Percentiles rank a stretch among this genome's conserved stretches.
These are phyloP conservation scores for Drosophila setosimentum DNA, from an alignment of 2,888 invertebrate species.

Conservation along the genomic window DNA sequence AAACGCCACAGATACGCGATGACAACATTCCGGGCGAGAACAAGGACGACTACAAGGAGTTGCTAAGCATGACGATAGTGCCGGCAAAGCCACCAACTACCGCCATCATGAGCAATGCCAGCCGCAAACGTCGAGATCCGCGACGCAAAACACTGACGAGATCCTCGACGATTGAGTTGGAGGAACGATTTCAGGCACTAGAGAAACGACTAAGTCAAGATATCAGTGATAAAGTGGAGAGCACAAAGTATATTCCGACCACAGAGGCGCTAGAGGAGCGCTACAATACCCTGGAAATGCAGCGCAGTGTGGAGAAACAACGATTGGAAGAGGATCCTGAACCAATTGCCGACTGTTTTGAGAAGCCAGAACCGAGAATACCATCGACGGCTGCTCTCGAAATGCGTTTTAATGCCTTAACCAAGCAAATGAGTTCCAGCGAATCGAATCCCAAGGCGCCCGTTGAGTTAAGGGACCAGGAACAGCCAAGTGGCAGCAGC, in stretches of 20 bases:
- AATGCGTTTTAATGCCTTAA: conserved; percentile 62
- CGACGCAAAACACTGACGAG: conserved; percentile 76
- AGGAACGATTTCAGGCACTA: conserved; percentile 72
- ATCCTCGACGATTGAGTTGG: conserved; percentile 79
- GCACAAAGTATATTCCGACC: conserved; percentile 70
- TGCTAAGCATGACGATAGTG: conserved; percentile 70
- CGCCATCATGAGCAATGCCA: conserved; percentile 37
- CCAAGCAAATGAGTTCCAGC: conserved; percentile 64
- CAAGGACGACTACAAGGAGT: conserved; percentile 69
- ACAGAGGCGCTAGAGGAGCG: conserved; percentile 67
- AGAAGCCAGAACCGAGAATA: conserved; percentile 59
- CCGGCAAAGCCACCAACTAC: conserved; percentile 16
- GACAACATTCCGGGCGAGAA: conserved; percentile 76
- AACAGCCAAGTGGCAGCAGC: conserved; percentile 28
- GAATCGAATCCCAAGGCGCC: conserved; percentile 58
- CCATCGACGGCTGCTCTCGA: conserved; percentile 74
- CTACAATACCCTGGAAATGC: conserved; percentile 63
- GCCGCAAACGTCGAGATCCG: conserved; percentile 75
- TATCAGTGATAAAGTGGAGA: conserved; percentile 22
- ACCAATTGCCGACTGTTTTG: conserved; percentile 5
- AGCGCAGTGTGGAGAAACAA: conserved; percentile 62
- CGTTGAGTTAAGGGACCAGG: conserved; percentile 46
- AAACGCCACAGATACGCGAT: conserved; percentile 52
- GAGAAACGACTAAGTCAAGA: conserved; percentile 74
- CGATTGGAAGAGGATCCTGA: conserved; percentile 8